Percentiles rank a stretch among this genome's conserved stretches.
Evolutionary conservation across 2,888 invertebrate genomes (phyloP).

Genomic region (Parascotia fuliginaria): DNA sequence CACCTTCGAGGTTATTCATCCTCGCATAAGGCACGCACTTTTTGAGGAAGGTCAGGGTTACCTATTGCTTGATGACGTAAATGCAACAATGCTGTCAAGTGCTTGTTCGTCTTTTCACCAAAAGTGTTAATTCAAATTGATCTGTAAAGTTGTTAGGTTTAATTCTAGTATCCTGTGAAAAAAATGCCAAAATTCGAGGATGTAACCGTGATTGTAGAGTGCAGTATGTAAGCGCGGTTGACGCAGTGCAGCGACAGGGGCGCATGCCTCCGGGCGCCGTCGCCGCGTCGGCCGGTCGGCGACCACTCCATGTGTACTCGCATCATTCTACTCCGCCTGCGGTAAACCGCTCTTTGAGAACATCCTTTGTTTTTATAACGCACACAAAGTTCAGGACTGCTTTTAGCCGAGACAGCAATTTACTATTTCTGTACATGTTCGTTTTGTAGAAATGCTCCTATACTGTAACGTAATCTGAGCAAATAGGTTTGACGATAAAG

Average conservation of each 20-base stretch:
- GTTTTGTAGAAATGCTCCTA: too few relatives aligned
- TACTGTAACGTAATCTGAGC: too few relatives aligned
- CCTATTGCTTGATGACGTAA: conserved; percentile 45
- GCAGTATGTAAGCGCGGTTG: conserved; percentile 48
- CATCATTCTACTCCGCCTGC: conserved; percentile 37
- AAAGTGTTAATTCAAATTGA: neutral
- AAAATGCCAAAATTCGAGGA: conserved; percentile 6
- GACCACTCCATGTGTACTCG: conserved; percentile 45
- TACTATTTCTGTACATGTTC: neutral
- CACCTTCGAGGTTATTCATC: conserved; percentile 79
- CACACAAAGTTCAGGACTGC: conserved; percentile 20
- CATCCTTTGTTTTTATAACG: conserved; percentile 37
- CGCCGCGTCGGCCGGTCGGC: conserved; percentile 23
- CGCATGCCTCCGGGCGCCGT: conserved; percentile 56
- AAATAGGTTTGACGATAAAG: too few relatives aligned
- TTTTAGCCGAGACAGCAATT: conserved; percentile 6
- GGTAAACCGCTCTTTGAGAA: conserved; percentile 40
- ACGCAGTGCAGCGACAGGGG: conserved; percentile 74
- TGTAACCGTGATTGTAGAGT: conserved; percentile 13
- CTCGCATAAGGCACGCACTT: conserved; percentile 58
- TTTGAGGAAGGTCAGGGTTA: conserved; percentile 80
- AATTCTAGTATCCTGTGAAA: neutral
- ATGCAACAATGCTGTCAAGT: conserved; percentile 8
- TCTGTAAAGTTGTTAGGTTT: neutral
- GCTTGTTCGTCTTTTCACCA: neutral